Base-by-base conservation (phyloP, 2,113 vertebrate genomes). In the Carassius auratus region DNA sequence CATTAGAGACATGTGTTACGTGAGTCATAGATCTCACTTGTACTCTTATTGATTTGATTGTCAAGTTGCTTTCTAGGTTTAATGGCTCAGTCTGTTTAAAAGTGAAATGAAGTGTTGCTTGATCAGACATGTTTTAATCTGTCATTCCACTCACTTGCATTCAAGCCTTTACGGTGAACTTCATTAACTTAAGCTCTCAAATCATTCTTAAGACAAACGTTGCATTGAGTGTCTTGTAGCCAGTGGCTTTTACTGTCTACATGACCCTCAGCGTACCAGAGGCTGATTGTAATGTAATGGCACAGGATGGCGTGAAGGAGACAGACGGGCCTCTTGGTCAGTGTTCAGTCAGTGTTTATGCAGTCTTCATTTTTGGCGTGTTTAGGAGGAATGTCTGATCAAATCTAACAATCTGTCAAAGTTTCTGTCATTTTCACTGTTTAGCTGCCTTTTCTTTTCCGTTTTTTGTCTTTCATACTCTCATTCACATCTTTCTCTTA, bases 251-350 rank as follows among this genome's bases (percentile, higher is more conserved):
- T 42, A 42, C 38, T 7, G 38, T 5, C 6, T 4, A 3, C 48
- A 45, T 57, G 50, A 50, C 13, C 17, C 19, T 62, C 55, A 62
- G n/a, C 48, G 55, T 52, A 38, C 33, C 19, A 66, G 19, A 45
- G 21, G 30, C 45, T 74, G 21, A 73, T 8, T 26, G 55, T 84
- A n/a, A 78, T 38, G 55, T 3, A 8, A 79, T 61, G 5, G 17
- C 55, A 61, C 33, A 42, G 19, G 33, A 42, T 79, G 57, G 75
- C 55, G 15, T 77, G 75, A 8, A 77, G 75, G 14, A 75, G 73
- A 55, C 74, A 57, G 69, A 42, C 9, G 8, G 36, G 15, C 10
- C 5, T 0, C 57, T 79, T 26, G 59, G 59, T 66, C 78, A 64
- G 59, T 4, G 4, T 19, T 81, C 78, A 64, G 59, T 48, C 38